Percentiles rank a stretch among this genome's conserved stretches.
Conservation (phyloP, 2,797 vertebrate genomes). For the Sebastes dallii region DNA sequence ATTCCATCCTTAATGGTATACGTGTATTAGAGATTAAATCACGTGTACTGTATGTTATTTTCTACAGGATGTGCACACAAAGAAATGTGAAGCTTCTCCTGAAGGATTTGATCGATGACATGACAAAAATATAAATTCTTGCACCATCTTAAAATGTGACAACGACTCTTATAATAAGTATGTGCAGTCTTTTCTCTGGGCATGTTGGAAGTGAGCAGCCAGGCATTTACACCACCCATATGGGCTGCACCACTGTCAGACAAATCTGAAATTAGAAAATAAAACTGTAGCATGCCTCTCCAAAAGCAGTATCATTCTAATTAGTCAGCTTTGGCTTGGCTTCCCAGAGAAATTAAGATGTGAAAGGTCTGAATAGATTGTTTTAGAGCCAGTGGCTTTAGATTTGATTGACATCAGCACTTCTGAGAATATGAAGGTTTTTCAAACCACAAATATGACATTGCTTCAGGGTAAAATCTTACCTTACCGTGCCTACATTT, state of each 20-base stretch:
- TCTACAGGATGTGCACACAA: neutral
- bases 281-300: slow-evolving; percentile 31
- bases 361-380: slow-evolving; percentile 28
- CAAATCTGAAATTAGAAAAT: slow-evolving; percentile 57
- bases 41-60: neutral
- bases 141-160: neutral
- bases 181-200: slow-evolving; percentile 31
- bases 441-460: slow-evolving; percentile 29
- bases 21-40: neutral
- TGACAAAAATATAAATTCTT: slow-evolving; percentile 5
- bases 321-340: slow-evolving; percentile 43
- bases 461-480: slow-evolving; percentile 15
- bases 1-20: neutral
- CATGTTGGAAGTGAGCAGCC: slow-evolving; percentile 40
- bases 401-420: slow-evolving; percentile 29
- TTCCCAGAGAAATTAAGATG: slow-evolving; percentile 33
- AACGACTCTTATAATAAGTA: slow-evolving; percentile 37
- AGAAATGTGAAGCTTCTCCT: neutral
- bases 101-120: neutral
- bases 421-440: slow-evolving; percentile 29
- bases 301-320: slow-evolving; percentile 48
- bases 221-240: slow-evolving; percentile 66
- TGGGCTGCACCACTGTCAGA: slow-evolving; percentile 55
- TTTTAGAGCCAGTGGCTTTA: neutral
- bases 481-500: neutral